Conservation (phyloP, 2,113 vertebrate genomes). For the Mellivora capensis region DNA sequence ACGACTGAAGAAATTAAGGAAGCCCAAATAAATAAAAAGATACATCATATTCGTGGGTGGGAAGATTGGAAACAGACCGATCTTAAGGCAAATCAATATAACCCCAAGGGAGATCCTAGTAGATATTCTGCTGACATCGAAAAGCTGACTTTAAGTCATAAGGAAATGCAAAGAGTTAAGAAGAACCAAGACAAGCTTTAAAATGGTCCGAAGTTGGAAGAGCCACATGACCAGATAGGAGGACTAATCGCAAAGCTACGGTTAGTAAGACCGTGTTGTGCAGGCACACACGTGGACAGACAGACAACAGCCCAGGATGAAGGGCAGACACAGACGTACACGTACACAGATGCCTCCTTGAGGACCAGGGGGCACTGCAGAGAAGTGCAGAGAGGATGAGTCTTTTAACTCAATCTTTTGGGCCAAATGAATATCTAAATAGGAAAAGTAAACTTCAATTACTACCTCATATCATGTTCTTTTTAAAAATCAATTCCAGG, state of each 20-base stretch:
- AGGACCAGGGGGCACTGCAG: rapidly evolving
- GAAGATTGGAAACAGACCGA: background rate
- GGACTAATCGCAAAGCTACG: background rate
- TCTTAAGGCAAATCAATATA: background rate
- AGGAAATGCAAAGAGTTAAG: background rate
- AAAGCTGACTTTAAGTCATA: background rate
- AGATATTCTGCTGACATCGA: background rate
- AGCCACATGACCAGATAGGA: rapidly evolving
- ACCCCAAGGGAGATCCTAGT: background rate
- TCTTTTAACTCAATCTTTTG: too few species aligned
- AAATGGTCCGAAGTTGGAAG: background rate
- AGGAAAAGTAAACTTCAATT: background rate
- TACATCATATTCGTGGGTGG: background rate
- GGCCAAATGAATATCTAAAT: background rate
- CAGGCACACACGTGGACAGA: background rate
- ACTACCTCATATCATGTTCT: background rate
- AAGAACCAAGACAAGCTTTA: background rate
- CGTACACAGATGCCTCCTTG: rapidly evolving
- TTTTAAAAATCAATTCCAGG: background rate
- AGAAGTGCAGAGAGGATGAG: background rate
- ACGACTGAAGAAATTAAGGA: background rate
- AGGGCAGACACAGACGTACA: background rate
- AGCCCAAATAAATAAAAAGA: background rate
- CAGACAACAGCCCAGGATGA: rapidly evolving
- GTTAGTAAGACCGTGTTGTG: rapidly evolving